A percentile compares a stretch with the other conserved stretches of the same genome.
Conservation (phyloP, 2,797 vertebrate genomes). For the Epinephelus malabaricus region DNA sequence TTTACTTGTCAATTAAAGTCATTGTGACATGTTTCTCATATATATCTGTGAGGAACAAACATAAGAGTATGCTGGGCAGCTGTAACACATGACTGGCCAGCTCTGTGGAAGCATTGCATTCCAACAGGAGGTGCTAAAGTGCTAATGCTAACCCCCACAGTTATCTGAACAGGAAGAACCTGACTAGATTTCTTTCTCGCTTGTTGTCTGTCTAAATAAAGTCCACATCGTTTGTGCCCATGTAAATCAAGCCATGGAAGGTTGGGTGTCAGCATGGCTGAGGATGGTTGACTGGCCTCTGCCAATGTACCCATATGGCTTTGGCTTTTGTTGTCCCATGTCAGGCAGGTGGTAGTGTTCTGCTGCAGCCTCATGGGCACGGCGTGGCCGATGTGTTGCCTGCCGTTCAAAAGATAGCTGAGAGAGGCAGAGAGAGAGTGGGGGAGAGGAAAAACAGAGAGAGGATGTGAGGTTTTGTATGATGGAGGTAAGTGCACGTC, state of each 20-base stretch:
- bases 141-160: neutral
- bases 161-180: neutral
- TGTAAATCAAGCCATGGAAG: conserved; percentile 59
- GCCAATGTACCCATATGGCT: conserved; percentile 80
- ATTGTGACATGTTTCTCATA: neutral
- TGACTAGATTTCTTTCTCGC: neutral
- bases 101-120: neutral
- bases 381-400: conserved; percentile 85
- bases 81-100: conserved; percentile 15
- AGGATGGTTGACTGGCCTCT: conserved; percentile 62
- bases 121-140: neutral
- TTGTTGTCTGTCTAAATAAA: neutral
- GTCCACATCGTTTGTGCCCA: conserved; percentile 46
- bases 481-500: conserved; percentile 80
- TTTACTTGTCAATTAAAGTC: neutral
- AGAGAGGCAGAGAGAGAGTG: conserved; percentile 68
- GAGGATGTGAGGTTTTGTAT: conserved; percentile 80
- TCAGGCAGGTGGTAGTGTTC: conserved; percentile 86
- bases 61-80: neutral
- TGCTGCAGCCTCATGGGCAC: conserved; percentile 84
- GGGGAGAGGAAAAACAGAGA: conserved; percentile 69
- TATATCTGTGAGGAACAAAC: neutral
- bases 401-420: conserved; percentile 86
- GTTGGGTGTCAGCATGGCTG: conserved; percentile 56
- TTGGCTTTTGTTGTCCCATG: conserved; percentile 85